Evolutionary conservation across 2,797 vertebrate species (phyloP), one percentile per base, ranked within the genome.

Genomic region (Darevskia nairensis): DNA sequence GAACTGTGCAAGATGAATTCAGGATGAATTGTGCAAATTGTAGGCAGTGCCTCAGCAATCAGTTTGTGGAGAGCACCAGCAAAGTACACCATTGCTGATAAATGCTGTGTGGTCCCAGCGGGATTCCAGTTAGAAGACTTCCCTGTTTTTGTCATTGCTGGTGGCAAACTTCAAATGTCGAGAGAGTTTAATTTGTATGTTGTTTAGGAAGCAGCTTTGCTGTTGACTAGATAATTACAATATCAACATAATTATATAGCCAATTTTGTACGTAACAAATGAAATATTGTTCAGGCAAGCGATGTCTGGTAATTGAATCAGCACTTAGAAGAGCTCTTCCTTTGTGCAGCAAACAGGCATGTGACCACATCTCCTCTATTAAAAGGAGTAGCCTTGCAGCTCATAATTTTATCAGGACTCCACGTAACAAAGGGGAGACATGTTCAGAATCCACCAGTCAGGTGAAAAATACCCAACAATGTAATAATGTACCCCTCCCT

Each of bases 201-300:
- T 90, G 82, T 90, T 84, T 80, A 68, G 86, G 59, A 80, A 41
- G 25, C 68, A 44, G 39, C 39, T 80, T 84, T 80, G 76, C 81
- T 61, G 27, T 86, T 68, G n/a, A 59, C 79, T 89, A n/a, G 79
- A n/a, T 75, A 87, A 84, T 87, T 90, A 84, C 8, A 55, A 59
- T 80, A 76, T 80, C 82, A 77, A 82, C 84, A 84, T 90, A 87
- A 84, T 90, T 90, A 69, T 87, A 74, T 75, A 68, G 27, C 76
- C 21, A 11, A 4, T 87, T 87, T 86, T 68, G 76, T 84, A 21
- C 27, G 55, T 76, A 39, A n/a, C 80, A 55, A 84, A 80, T 76
- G 27, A 82, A 89, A 86, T 46, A 68, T 50, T 80, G 78, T 86
- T 77, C 64, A 19, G 74, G 86, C 89, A 27, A 55, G 68, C 23